Evolutionary conservation across 2,888 invertebrate species (phyloP), one percentile per base, ranked within the genome.

Genomic region (Sphaerophoria taeniata): DNA sequence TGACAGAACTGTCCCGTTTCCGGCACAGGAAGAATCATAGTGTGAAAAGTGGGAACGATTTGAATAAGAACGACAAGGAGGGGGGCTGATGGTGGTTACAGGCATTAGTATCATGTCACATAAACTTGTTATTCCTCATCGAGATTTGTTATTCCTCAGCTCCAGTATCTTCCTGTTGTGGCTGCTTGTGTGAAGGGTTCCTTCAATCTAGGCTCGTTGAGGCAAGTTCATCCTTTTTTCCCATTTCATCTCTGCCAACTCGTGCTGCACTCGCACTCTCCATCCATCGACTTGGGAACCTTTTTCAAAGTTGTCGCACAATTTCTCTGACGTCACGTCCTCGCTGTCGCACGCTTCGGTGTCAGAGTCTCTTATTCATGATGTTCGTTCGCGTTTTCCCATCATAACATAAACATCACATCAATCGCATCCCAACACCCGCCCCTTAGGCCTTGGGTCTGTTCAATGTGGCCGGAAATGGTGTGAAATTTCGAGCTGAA

Each of bases 111-210:
- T 76, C 73, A 81, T 81, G 69, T 47, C 70, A 72, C 61, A 77
- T 81, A 81, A 85, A 85, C 51, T 73, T 85, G 85, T 81, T 85
- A 85, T 85, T 85, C 70, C 65, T 36, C 61, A 76, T 67, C 56
- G 61, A 73, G 81, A 76, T 84, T 85, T 85, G 75, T 76, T 77
- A 65, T 65, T 73, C 65, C 45, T 24, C 24, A 1, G 24, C 39
- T 16, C 33, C 43, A 45, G 51, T 33, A 31, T 43, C 36, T 31
- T 72, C 36, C 36, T 72, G n/a, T 12, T n/a, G 1, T 24, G 24
- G 2, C 24, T 24, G 24, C 12, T 12, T 65, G 47, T 72, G 39
- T 65, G 60, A 51, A 9, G 43, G 39, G 3, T 24, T 33, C 6
- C 36, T 39, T 34, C 24, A 24, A 24, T 24, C 24, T 24, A 24